Percentiles rank a stretch among this genome's conserved stretches.
phyloP scores from a whole-genome alignment of 2,888 invertebrate species.

The Troides aeacus region DNA sequence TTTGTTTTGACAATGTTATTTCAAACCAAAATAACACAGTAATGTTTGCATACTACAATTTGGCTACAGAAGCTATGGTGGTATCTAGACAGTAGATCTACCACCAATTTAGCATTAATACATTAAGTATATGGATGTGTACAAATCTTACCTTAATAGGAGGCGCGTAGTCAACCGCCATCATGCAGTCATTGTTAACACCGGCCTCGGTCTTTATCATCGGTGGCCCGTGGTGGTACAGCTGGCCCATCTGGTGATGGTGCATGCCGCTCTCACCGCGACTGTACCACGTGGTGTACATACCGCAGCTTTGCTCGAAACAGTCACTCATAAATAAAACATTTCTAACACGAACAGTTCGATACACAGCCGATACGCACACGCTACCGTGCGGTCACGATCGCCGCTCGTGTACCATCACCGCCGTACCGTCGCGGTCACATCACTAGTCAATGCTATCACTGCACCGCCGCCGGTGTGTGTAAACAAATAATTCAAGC shows the following conservation, averaged over 20 bases:
- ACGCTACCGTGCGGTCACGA: background rate
- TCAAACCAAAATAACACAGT: no score
- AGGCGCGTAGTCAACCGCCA: constrained; percentile 83
- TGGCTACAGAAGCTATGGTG: no score
- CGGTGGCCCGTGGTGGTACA: constrained; percentile 79
- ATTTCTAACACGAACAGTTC: constrained; percentile 37
- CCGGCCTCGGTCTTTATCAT: constrained; percentile 82
- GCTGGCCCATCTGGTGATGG: constrained; percentile 77
- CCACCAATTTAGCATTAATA: background rate
- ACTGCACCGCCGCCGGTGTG: no score
- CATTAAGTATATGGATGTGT: no score
- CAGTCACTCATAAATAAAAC: constrained; percentile 72
- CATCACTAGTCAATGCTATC: background rate
- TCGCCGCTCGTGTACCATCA: constrained; percentile 16
- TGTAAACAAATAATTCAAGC: background rate
- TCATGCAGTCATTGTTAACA: constrained; percentile 83
- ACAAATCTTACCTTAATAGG: constrained; percentile 80
- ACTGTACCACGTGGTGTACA: constrained; percentile 80
- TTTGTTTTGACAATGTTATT: no score
- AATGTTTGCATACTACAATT: no score
- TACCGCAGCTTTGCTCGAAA: constrained; percentile 66
- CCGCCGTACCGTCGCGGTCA: constrained; percentile 21
- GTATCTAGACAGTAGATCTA: no score
- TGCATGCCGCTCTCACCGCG: constrained; percentile 76
- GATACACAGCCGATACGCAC: constrained; percentile 11